Evolutionary conservation across 2,888 invertebrate genomes (phyloP).

Genomic region (Phengaris alcon): DNA sequence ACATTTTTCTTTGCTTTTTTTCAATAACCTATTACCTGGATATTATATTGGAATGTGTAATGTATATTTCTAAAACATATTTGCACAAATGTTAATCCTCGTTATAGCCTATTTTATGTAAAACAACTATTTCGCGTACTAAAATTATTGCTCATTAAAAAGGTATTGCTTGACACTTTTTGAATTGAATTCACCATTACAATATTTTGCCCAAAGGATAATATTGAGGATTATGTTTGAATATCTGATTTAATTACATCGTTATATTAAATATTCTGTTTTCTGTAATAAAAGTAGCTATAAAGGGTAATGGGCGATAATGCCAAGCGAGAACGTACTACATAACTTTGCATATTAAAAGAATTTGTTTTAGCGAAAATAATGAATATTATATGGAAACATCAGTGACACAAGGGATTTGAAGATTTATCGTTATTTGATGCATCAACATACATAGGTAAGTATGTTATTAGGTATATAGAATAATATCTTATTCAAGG

Average conservation of each 20-base stretch:
- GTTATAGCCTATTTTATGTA: too few relatives aligned
- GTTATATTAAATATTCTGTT: constrained; percentile 25
- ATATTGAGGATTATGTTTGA: not conserved
- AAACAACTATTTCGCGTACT: too few relatives aligned
- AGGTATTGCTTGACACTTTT: not conserved
- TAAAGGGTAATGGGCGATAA: constrained; percentile 23
- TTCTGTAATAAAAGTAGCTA: constrained; percentile 24
- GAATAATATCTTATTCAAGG: too few relatives aligned
- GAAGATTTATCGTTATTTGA: constrained; percentile 5
- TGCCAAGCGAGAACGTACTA: constrained; percentile 8
- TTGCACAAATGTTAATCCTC: too few relatives aligned
- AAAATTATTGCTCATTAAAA: too few relatives aligned
- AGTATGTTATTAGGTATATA: too few relatives aligned
- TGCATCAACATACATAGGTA: not conserved
- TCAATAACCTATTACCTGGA: too few relatives aligned
- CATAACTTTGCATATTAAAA: not conserved
- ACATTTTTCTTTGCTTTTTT: too few relatives aligned
- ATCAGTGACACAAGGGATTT: not conserved
- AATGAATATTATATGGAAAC: not conserved
- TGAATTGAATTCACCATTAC: not conserved
- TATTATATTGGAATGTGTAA: too few relatives aligned
- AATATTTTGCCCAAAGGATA: not conserved
- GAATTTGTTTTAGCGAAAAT: not conserved
- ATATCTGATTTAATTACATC: constrained; percentile 6
- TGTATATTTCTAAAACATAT: too few relatives aligned